Evolutionary conservation across 1,140 invertebrate species (phyloP), one percentile per base, ranked within the genome.

Genomic region (Drosophila funebris): DNA sequence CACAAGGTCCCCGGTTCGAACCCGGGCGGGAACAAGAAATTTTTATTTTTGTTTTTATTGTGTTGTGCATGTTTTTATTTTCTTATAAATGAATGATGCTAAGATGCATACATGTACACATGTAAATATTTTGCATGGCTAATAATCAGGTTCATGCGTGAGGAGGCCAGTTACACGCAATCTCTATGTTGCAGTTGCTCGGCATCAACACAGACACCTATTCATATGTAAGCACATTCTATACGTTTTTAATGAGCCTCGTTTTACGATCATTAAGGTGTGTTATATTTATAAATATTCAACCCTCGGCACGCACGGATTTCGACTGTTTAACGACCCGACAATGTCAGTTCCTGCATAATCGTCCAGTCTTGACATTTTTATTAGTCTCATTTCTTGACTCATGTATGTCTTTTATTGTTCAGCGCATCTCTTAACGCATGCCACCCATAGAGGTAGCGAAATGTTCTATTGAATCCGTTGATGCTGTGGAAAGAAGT

Each of bases 1-100:
- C 93, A 93, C 92, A 94, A 94, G 93, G 93, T 93, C 93, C 92
- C 93, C 93, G 93, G 93, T 94, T 94, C 93, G 93, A 94, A 92
- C 93, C 93, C 93, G 92, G 93, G 93, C 93, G 93, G 92, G 92
- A 93, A 92, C 93, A 94, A 41, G 0, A 6, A n/a, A 20, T 11
- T 11, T 22, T 50, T 16, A 48, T 58, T 67, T 67, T 24, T 13
- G 16, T 11, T 11, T 22, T 50, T 16, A 48, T 58, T 67, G 62
- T 24, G 53, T 18, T 41, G 24, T 29, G 22, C 37, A 29, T 16
- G 37, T 6, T 29, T 20, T 46, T 43, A 33, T 36, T 48, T 36
- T 52, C 57, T 53, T 36, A 20, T 43, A 24, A 31, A 37, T 13
- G 4, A 39, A 29, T 29, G 46, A 63, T 36, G 41, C 31, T 37